Conservation (phyloP, 2,797 vertebrate genomes). For the Malacoraja senta region DNA sequence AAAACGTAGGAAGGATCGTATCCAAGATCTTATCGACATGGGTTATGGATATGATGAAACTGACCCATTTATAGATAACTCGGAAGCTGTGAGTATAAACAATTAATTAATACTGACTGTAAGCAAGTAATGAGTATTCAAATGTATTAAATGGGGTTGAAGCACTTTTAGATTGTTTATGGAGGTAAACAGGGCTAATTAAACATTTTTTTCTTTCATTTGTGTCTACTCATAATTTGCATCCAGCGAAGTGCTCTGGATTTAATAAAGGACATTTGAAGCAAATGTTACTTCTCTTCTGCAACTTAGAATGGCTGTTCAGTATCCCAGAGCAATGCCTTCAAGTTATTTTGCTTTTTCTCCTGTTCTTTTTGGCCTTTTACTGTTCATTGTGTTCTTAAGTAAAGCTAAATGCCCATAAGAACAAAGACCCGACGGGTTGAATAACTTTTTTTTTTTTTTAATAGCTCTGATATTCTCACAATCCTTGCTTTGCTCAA, state of each 20-base stretch:
- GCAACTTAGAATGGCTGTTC: background rate
- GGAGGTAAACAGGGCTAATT: background rate
- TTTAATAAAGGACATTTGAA: background rate
- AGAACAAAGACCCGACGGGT: background rate
- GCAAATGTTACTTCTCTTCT: background rate
- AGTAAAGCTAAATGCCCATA: background rate
- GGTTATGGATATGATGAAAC: slow-evolving; percentile 90
- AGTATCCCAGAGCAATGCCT: background rate
- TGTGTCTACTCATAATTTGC: background rate
- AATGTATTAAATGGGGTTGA: background rate
- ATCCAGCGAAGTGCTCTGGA: background rate
- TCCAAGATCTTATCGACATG: slow-evolving; percentile 88
- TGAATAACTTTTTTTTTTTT: background rate
- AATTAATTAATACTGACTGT: background rate
- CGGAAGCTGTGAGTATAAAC: slow-evolving; percentile 80
- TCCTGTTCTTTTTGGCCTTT: background rate
- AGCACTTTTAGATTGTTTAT: background rate
- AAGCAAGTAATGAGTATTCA: background rate
- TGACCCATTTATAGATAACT: slow-evolving; percentile 96
- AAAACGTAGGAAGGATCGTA: slow-evolving; percentile 72
- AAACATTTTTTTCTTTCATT: background rate
- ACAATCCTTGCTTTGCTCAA: no score
- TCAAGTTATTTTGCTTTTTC: background rate
- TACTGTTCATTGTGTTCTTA: background rate
- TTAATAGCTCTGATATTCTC: background rate